phyloP scores from a whole-genome alignment of 1,140 invertebrate genomes.

The Berghia stephanieae region DNA sequence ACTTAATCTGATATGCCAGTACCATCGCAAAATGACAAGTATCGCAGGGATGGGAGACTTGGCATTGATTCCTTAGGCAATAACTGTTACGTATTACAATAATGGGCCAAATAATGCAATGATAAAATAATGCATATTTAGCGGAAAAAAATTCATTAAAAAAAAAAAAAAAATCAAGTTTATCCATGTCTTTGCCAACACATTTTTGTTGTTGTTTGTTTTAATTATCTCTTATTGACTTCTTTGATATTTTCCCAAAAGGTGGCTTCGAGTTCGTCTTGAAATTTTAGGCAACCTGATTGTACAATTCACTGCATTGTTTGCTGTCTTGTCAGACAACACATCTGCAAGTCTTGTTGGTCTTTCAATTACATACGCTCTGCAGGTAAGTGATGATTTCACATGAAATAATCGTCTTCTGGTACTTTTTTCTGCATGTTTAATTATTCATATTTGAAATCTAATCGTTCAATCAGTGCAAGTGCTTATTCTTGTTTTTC shows the following conservation, averaged over 20 bases:
- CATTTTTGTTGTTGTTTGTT: background rate
- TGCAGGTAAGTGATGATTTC: constrained; percentile 66
- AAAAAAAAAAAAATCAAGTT: no score
- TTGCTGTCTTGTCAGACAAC: constrained; percentile 63
- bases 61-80: no score
- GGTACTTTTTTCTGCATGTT: background rate
- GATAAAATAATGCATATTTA: no score
- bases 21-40: no score
- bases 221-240: no score
- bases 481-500: background rate
- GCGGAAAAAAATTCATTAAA: no score
- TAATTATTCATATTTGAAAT: background rate
- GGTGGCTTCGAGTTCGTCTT: constrained; percentile 89
- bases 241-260: constrained; percentile 65
- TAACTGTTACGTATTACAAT: no score
- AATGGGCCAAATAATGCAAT: no score
- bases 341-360: constrained; percentile 66
- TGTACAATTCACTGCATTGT: constrained; percentile 70
- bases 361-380: constrained; percentile 65
- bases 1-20: no score
- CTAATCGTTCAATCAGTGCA: background rate
- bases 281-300: constrained; percentile 78
- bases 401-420: background rate
- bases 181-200: constrained; percentile 46
- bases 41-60: no score